phyloP scores from a whole-genome alignment of 2,113 vertebrate genomes.

The Chlamydotis undulata region DNA sequence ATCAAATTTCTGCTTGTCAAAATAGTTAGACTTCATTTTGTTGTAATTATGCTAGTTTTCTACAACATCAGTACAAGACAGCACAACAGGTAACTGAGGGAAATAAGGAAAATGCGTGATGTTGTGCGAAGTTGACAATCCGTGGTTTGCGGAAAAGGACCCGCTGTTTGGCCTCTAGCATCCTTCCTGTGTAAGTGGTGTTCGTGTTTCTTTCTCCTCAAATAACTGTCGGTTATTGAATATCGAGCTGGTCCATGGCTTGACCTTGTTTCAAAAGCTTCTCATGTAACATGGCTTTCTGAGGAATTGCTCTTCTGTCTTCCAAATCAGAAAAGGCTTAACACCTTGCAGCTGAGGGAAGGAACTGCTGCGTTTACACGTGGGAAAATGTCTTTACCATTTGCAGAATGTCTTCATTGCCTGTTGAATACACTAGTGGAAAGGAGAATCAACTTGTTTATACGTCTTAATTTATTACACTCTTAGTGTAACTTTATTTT shows the following conservation, averaged over 20 bases:
- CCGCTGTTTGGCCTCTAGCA: not conserved
- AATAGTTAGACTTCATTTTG: not conserved
- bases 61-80: not conserved
- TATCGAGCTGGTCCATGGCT: not conserved
- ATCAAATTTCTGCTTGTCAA: not conserved
- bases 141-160: not conserved
- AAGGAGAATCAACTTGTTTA: not conserved
- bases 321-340: not conserved
- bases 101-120: not conserved
- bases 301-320: slow-evolving; percentile 13
- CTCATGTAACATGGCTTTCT: slow-evolving; percentile 6
- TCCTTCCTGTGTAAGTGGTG: not conserved
- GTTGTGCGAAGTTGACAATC: not conserved
- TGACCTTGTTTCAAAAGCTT: slow-evolving; percentile 33
- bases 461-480: not conserved
- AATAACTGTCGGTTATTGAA: slow-evolving; percentile 26
- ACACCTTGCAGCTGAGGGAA: not conserved
- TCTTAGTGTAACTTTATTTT: not conserved
- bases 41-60: not conserved
- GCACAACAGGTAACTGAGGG: not conserved
- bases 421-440: not conserved
- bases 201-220: slow-evolving; percentile 35
- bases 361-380: not conserved
- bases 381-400: not conserved
- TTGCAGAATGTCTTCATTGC: not conserved